A percentile compares a stretch with the other conserved stretches of the same genome.
These are phyloP conservation scores for Bradysia coprophila DNA, from an alignment of 1,140 invertebrate genomes.

Conservation along the genomic window DNA sequence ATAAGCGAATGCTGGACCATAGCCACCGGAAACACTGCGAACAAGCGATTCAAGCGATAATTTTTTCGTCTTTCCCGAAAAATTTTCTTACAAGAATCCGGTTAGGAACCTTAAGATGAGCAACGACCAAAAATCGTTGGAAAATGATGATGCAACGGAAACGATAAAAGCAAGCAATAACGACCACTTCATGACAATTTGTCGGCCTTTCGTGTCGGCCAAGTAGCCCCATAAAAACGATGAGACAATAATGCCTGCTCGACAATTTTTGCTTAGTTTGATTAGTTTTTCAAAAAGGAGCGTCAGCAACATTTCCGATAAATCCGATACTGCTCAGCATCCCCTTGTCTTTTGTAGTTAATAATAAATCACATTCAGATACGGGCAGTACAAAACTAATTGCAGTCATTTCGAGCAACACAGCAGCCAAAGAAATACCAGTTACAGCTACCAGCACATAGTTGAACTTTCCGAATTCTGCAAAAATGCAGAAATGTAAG, in stretches of 20 bases:
- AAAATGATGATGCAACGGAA: constrained; percentile 39
- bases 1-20: not conserved
- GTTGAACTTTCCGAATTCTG: constrained; percentile 43
- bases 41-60: not conserved
- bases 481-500: too few species aligned
- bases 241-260: constrained; percentile 30
- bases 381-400: constrained; percentile 43
- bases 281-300: constrained; percentile 41
- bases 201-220: constrained; percentile 50
- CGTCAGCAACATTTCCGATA: too few species aligned
- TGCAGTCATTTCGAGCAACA: constrained; percentile 39
- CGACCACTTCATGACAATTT: constrained; percentile 42
- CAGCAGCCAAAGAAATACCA: constrained; percentile 30
- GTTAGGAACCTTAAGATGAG: constrained; percentile 44
- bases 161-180: constrained; percentile 42
- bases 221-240: constrained; percentile 53
- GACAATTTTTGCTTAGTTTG: constrained; percentile 14
- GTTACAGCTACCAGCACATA: constrained; percentile 31
- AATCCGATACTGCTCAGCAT: constrained; percentile 39
- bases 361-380: constrained; percentile 41
- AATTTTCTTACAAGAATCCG: constrained; percentile 42
- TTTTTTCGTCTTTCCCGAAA: not conserved
- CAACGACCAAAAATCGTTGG: constrained; percentile 41
- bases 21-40: not conserved
- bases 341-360: constrained; percentile 36